Evolutionary conservation across 2,113 vertebrate genomes (phyloP).

Genomic region (Mystacornis crossleyi): DNA sequence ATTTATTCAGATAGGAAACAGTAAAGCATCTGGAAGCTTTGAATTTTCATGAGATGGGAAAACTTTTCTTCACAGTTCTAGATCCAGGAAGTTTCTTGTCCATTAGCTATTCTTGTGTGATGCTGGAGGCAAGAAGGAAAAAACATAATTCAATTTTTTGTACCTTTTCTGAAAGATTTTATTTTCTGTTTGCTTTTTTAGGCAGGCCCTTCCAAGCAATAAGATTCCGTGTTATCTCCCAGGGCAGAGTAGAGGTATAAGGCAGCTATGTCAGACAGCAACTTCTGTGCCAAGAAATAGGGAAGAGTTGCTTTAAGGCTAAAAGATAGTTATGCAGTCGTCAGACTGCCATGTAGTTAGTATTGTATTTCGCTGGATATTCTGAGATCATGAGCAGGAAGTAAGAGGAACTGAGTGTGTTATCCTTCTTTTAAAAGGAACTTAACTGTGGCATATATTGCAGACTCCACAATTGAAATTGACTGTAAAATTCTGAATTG

Average conservation of each 20-base stretch:
- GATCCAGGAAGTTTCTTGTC: background rate
- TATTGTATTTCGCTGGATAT: background rate
- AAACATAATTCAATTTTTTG: background rate
- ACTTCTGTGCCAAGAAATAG: background rate
- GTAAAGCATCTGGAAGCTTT: background rate
- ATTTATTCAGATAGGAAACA: background rate
- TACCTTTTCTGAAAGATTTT: background rate
- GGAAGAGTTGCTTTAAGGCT: background rate
- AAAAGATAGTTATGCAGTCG: background rate
- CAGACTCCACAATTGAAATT: background rate
- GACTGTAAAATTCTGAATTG: constrained; percentile 8
- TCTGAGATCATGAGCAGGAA: background rate
- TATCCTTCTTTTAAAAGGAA: background rate
- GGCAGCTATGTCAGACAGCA: background rate
- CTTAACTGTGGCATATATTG: background rate
- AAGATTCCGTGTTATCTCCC: background rate
- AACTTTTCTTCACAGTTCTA: background rate
- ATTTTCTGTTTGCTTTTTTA: background rate
- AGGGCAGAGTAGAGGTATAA: background rate
- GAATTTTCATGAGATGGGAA: background rate
- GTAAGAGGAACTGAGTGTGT: background rate
- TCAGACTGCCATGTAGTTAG: background rate
- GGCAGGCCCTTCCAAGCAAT: background rate
- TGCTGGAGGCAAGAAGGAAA: background rate
- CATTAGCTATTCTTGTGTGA: background rate